Evolutionary conservation across 1,140 invertebrate species (phyloP).

Genomic region (Physella acuta): DNA sequence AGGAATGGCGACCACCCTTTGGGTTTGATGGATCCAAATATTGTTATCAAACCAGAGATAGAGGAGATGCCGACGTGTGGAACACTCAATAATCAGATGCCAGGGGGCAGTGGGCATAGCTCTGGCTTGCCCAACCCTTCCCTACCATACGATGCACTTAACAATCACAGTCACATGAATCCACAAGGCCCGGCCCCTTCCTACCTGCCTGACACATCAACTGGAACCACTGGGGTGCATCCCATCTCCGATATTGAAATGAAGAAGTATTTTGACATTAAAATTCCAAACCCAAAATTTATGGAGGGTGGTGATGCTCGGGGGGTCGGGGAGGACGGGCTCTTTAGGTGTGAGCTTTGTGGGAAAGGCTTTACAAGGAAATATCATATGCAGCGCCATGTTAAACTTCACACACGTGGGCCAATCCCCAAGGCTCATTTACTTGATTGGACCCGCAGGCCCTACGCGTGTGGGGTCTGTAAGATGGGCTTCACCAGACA

Average conservation of each 20-base stretch:
- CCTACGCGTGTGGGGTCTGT: slow-evolving; percentile 24
- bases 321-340: neutral
- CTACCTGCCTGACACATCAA: neutral
- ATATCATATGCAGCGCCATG: slow-evolving; percentile 26
- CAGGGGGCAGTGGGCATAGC: neutral
- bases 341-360: slow-evolving; percentile 17
- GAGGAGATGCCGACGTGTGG: neutral
- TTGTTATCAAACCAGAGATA: slow-evolving; percentile 20
- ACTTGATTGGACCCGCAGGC: slow-evolving; percentile 12
- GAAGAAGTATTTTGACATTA: slow-evolving; percentile 24
- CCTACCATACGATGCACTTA: neutral
- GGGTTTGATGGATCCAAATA: neutral
- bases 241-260: slow-evolving; percentile 16
- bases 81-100: neutral
- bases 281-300: slow-evolving; percentile 21
- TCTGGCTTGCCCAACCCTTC: neutral
- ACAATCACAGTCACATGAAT: neutral
- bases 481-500: slow-evolving; percentile 19
- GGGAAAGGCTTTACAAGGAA: slow-evolving; percentile 23
- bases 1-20: slow-evolving; percentile 1
- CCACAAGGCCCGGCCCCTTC: neutral
- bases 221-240: neutral
- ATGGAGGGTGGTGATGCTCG: neutral
- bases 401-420: slow-evolving; percentile 13
- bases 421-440: slow-evolving; percentile 21